A percentile compares a stretch with the other conserved stretches of the same genome.
phyloP scores from a whole-genome alignment of 1,140 invertebrate species.

The Cherax quadricarinatus region DNA sequence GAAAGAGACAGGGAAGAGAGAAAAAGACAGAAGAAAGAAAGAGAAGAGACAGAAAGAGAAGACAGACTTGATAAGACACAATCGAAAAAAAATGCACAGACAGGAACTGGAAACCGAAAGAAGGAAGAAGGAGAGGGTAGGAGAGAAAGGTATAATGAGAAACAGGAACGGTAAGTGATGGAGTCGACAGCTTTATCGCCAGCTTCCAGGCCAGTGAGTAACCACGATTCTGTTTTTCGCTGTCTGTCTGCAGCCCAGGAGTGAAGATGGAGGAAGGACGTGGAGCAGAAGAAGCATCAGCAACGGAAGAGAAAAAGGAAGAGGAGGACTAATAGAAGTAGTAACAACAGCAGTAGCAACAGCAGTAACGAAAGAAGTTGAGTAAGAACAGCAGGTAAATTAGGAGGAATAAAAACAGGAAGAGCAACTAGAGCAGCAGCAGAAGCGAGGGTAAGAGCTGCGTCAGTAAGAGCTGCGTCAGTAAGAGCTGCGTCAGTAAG shows the following conservation, averaged over 20 bases:
- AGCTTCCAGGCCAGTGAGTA: not conserved
- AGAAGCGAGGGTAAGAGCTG: not conserved
- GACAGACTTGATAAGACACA: not conserved
- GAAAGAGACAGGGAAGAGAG: not conserved
- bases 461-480: too few relatives aligned
- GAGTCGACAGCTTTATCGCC: not conserved
- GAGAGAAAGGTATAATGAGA: not conserved
- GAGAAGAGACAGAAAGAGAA: not conserved
- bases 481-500: not conserved
- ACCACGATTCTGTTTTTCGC: not conserved
- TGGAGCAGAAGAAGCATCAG: not conserved
- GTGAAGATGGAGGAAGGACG: not conserved
- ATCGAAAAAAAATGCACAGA: not conserved
- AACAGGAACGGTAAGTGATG: not conserved
- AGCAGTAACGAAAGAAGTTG: not conserved
- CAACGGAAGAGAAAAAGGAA: not conserved
- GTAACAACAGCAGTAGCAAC: not conserved
- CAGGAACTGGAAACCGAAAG: not conserved
- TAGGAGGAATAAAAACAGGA: not conserved
- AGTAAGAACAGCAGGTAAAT: not conserved
- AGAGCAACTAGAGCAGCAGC: not conserved
- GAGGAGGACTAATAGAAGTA: constrained; percentile 1
- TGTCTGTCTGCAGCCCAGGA: too few relatives aligned
- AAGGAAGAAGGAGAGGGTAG: not conserved
- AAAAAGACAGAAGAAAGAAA: not conserved